A percentile compares a stretch with the other conserved stretches of the same genome.
phyloP scores from a whole-genome alignment of 2,113 vertebrate species.

The Cacatua alba region DNA sequence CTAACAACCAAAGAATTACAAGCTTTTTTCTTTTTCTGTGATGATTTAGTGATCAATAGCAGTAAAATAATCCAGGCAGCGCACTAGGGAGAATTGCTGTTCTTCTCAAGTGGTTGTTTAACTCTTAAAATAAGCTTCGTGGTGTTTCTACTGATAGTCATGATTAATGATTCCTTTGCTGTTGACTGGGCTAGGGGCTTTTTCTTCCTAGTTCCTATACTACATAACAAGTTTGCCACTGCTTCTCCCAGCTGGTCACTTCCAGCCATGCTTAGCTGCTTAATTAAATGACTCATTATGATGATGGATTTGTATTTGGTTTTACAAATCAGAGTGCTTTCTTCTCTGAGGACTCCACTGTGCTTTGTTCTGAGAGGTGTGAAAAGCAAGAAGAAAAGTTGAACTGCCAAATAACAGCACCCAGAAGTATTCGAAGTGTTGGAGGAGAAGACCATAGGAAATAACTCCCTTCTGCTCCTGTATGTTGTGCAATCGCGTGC shows the following conservation, averaged over 20 bases:
- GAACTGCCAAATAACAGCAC: background rate
- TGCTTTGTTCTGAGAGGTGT: background rate
- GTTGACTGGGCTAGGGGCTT: background rate
- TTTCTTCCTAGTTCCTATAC: background rate
- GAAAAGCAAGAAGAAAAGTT: background rate
- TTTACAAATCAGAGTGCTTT: background rate
- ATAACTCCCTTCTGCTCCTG: background rate
- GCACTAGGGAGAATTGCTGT: background rate
- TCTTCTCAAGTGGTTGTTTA: slow-evolving; percentile 14
- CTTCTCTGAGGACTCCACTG: background rate
- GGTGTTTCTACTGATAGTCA: background rate
- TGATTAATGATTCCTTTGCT: slow-evolving; percentile 10
- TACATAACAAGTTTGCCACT: background rate
- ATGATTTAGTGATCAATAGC: background rate
- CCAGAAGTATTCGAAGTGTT: background rate
- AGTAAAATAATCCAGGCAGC: background rate
- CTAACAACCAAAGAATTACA: background rate
- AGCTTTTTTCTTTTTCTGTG: background rate
- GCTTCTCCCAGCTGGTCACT: background rate
- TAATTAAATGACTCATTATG: background rate
- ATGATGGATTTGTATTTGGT: background rate
- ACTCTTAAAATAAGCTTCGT: slow-evolving; percentile 11
- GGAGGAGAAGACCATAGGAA: background rate
- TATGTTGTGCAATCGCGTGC: background rate
- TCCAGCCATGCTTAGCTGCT: background rate